Conservation (phyloP, 2,888 invertebrate species). For the Chrysodeixis includens region DNA sequence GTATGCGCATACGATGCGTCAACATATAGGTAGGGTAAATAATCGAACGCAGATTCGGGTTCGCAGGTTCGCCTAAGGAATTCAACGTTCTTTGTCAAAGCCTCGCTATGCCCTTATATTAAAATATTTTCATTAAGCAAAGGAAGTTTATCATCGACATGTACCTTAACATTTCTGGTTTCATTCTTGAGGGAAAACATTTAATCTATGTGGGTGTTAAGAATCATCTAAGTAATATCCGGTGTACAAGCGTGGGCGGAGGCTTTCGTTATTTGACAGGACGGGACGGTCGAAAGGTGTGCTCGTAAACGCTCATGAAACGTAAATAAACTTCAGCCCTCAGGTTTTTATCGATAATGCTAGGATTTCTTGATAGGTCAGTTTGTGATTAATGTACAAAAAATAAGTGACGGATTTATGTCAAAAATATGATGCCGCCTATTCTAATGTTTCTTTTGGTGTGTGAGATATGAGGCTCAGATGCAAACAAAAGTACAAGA, state of each 20-base stretch:
- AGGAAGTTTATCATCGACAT: conserved; percentile 25
- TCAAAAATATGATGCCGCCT: too few species aligned
- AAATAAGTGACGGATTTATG: neutral
- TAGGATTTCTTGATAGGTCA: neutral
- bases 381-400: neutral
- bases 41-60: conserved; percentile 26
- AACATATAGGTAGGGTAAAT: conserved; percentile 14
- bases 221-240: conserved; percentile 25
- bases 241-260: conserved; percentile 13
- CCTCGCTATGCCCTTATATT: conserved; percentile 12
- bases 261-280: conserved; percentile 17
- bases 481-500: too few species aligned
- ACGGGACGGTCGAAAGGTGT: neutral
- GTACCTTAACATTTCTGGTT: conserved; percentile 40
- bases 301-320: neutral
- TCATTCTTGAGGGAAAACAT: conserved; percentile 28
- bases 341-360: too few species aligned
- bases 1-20: conserved; percentile 25
- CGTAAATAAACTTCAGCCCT: neutral
- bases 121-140: conserved; percentile 41
- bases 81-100: conserved; percentile 13
- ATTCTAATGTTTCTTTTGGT: too few species aligned
- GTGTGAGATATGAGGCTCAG: too few species aligned
- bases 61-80: conserved; percentile 7
- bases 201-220: conserved; percentile 35